phyloP scores from a whole-genome alignment of 92 coral and sea anemone species.

The Palythoa caribaeorum region DNA sequence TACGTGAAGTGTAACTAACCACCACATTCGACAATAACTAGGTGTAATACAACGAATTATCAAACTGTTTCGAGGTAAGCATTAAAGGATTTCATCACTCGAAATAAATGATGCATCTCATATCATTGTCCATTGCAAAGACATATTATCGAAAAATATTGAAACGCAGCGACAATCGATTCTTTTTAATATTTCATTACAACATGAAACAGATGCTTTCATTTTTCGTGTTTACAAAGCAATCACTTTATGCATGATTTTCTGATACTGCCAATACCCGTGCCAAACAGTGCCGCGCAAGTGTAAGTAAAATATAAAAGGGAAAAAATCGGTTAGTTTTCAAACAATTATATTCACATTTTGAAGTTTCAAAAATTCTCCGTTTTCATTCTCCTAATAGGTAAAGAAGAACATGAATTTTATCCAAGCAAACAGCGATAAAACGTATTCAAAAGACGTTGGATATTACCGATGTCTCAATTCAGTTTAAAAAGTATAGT shows the following conservation, averaged over 20 bases:
- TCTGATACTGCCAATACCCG: neutral
- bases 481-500: constrained; percentile 7
- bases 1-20: constrained; percentile 6
- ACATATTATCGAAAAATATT: constrained; percentile 15
- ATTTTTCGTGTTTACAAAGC: neutral
- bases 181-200: constrained; percentile 16
- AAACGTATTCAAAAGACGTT: neutral
- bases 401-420: neutral
- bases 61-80: neutral
- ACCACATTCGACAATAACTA: constrained; percentile 10
- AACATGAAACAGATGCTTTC: constrained; percentile 9
- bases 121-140: constrained; percentile 1
- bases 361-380: neutral
- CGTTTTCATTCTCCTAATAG: neutral
- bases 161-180: neutral
- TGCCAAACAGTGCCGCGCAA: neutral
- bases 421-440: neutral
- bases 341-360: neutral
- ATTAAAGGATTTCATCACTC: constrained; percentile 9
- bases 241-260: neutral
- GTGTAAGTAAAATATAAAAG: neutral
- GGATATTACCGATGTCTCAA: neutral
- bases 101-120: constrained; percentile 17
- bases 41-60: constrained; percentile 6
- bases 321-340: neutral